These are phyloP conservation scores for Dolichallabes microphthalmus DNA, from an alignment of 2,113 vertebrate genomes.

Conservation along the genomic window DNA sequence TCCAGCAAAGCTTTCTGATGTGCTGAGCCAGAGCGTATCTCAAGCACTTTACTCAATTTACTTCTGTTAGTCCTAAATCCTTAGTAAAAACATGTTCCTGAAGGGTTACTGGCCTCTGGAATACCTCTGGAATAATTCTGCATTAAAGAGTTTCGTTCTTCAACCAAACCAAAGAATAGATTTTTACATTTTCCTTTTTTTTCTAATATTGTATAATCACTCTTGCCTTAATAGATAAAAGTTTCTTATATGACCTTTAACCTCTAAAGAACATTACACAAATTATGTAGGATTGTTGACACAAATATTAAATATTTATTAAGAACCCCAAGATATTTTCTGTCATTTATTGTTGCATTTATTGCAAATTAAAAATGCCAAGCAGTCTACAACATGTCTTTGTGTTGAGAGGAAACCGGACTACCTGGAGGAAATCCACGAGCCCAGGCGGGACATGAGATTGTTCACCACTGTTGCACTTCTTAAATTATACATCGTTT, in stretches of 20 bases:
- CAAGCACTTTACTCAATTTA: neutral
- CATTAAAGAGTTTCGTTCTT: neutral
- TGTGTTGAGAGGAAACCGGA: too few relatives aligned
- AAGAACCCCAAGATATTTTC: neutral
- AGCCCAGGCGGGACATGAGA: too few relatives aligned
- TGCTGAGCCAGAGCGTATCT: neutral
- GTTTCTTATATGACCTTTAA: neutral
- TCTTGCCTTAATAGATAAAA: neutral
- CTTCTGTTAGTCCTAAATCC: neutral
- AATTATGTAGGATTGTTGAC: neutral
- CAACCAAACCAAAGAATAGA: neutral
- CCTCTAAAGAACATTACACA: neutral
- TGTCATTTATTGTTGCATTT: neutral
- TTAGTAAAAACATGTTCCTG: neutral
- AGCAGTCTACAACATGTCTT: too few relatives aligned
- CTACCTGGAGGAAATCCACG: too few relatives aligned
- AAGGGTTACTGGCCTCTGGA: neutral
- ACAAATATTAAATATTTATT: neutral
- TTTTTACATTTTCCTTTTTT: neutral
- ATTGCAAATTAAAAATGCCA: neutral
- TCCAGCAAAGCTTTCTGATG: neutral
- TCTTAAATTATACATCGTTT: neutral
- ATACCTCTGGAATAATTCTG: too few relatives aligned
- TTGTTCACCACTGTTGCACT: too few relatives aligned
- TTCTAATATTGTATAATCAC: neutral